Evolutionary conservation across 2,797 vertebrate genomes (phyloP).

Genomic region (Valencia hispanica): DNA sequence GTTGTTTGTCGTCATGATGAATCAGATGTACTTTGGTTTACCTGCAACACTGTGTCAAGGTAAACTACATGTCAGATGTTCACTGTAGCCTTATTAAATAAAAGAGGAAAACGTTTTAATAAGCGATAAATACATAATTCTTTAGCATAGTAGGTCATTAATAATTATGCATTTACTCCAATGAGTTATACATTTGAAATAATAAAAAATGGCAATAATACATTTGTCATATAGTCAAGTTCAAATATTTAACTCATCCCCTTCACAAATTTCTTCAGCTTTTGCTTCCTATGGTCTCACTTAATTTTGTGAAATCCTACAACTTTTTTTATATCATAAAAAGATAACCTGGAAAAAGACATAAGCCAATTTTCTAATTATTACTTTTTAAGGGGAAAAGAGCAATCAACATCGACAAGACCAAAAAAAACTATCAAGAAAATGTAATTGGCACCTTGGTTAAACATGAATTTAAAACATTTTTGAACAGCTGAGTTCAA

Average conservation of each 20-base stretch:
- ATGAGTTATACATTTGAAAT: too few relatives aligned
- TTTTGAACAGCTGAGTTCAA: too few relatives aligned
- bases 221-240: too few relatives aligned
- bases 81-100: conserved; percentile 4
- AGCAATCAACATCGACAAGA: not conserved
- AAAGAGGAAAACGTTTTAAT: not conserved
- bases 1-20: conserved; percentile 17
- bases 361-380: not conserved
- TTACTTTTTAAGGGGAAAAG: not conserved
- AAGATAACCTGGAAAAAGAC: not conserved
- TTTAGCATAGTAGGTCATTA: not conserved
- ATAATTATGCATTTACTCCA: not conserved
- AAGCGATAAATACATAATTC: not conserved
- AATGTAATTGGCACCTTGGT: not conserved
- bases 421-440: not conserved
- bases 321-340: too few relatives aligned
- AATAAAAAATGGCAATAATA: not conserved
- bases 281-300: not conserved
- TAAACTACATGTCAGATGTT: conserved; percentile 14
- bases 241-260: not conserved
- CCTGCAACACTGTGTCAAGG: conserved; percentile 2
- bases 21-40: not conserved
- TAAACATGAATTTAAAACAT: not conserved
- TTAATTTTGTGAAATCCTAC: too few relatives aligned
- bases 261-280: not conserved